These are phyloP conservation scores for Cyprinodon brontotheroides DNA, from an alignment of 2,113 vertebrate genomes.

Conservation along the genomic window DNA sequence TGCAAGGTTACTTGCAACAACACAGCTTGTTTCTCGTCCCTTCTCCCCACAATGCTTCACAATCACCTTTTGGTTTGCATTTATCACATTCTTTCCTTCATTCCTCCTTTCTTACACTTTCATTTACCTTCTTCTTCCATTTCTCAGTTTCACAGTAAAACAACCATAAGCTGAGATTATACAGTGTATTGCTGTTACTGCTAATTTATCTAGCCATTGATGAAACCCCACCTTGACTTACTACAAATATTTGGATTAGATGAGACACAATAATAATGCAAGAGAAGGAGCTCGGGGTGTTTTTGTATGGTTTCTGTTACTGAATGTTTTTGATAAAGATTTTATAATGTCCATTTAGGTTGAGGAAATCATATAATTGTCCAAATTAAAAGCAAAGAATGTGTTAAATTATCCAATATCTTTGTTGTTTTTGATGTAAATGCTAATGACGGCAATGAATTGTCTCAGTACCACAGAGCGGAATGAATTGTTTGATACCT, in stretches of 20 bases:
- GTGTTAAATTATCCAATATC: not conserved
- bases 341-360: not conserved
- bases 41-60: not conserved
- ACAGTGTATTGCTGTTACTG: slow-evolving; percentile 44
- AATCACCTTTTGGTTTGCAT: slow-evolving; percentile 19
- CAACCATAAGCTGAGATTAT: slow-evolving; percentile 47
- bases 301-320: not conserved
- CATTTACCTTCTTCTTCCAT: slow-evolving; percentile 7
- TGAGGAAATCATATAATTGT: not conserved
- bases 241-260: not conserved
- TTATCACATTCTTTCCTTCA: slow-evolving; percentile 25
- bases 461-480: not conserved
- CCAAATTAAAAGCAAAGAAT: slow-evolving; percentile 3
- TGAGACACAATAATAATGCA: not conserved
- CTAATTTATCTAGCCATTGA: slow-evolving; percentile 52
- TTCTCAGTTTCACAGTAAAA: slow-evolving; percentile 31
- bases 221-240: slow-evolving; percentile 24
- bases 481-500: not conserved
- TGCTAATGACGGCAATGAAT: not conserved
- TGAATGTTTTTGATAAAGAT: not conserved
- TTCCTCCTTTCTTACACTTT: slow-evolving; percentile 6
- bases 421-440: not conserved
- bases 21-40: slow-evolving; percentile 10
- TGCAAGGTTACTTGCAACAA: slow-evolving; percentile 44
- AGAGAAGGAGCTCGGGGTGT: not conserved